A percentile compares a stretch with the other conserved stretches of the same genome.
These are phyloP conservation scores for Phania funesta DNA, from an alignment of 2,888 invertebrate species.

Conservation along the genomic window DNA sequence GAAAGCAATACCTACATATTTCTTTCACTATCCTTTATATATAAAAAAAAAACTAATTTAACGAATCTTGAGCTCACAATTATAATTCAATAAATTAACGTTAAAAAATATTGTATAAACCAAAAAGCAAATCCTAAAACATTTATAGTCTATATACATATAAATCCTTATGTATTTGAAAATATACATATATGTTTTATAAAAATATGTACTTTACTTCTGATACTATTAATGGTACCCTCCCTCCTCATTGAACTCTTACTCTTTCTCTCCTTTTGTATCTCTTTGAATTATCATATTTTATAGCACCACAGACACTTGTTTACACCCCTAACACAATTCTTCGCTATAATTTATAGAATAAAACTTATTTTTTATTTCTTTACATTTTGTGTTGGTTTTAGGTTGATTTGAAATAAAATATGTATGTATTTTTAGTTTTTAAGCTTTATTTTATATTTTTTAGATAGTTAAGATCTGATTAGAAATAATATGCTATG, in stretches of 20 bases:
- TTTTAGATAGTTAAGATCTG: no score
- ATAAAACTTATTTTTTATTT: slow-evolving; percentile 14
- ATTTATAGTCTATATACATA: slow-evolving; percentile 40
- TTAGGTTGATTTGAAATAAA: neutral
- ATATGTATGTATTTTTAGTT: no score
- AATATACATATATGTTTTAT: slow-evolving; percentile 37
- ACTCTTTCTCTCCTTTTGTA: slow-evolving; percentile 13
- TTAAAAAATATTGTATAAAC: slow-evolving; percentile 23
- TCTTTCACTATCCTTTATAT: slow-evolving; percentile 47
- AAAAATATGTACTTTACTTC: slow-evolving; percentile 33
- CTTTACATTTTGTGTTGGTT: slow-evolving; percentile 27
- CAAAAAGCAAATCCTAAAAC: neutral
- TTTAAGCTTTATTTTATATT: no score
- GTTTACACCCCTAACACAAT: neutral
- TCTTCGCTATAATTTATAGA: slow-evolving; percentile 16
- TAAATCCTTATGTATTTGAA: slow-evolving; percentile 29
- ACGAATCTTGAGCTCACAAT: slow-evolving; percentile 6
- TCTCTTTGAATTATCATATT: slow-evolving; percentile 38
- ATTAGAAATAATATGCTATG: no score
- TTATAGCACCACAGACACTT: slow-evolving; percentile 40
- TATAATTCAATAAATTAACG: slow-evolving; percentile 2
- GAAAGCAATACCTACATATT: slow-evolving; percentile 68
- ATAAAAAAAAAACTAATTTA: slow-evolving; percentile 13
- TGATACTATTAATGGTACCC: slow-evolving; percentile 19
- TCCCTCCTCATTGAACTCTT: slow-evolving; percentile 19